Percentiles rank a stretch among this genome's conserved stretches.
Conservation (phyloP, 2,888 invertebrate genomes). For the Griposia aprilina region DNA sequence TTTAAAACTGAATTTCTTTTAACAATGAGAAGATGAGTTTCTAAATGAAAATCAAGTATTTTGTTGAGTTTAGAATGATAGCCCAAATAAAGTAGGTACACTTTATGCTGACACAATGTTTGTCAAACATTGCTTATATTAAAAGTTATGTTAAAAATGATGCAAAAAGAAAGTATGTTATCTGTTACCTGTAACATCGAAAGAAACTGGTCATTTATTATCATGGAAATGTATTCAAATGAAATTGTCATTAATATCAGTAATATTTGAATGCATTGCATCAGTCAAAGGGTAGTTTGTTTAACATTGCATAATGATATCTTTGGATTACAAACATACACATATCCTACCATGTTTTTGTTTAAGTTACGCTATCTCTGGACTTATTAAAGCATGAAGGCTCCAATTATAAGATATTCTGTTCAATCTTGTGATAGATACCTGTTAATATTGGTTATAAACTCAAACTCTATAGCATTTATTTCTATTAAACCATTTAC, state of each 20-base stretch:
- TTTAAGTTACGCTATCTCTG: neutral
- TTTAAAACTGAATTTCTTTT: neutral
- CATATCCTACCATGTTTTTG: conserved; percentile 12
- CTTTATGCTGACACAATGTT: neutral
- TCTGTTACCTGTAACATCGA: no score
- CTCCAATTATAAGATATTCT: neutral
- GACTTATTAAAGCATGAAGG: neutral
- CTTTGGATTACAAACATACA: conserved; percentile 32
- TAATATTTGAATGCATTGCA: conserved; percentile 34
- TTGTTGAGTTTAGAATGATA: neutral
- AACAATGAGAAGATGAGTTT: neutral
- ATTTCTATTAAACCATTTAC: no score
- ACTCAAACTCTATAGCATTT: no score
- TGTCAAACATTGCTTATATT: neutral
- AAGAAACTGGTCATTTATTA: neutral
- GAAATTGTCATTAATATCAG: neutral
- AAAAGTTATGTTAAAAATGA: neutral
- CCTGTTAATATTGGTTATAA: neutral
- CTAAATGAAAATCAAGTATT: neutral
- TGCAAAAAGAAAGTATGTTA: neutral
- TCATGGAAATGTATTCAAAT: neutral
- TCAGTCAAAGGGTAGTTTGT: conserved; percentile 37
- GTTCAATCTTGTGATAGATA: neutral
- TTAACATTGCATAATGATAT: conserved; percentile 46
- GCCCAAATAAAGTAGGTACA: neutral